Evolutionary conservation across 2,113 vertebrate genomes (phyloP), one percentile per base, ranked within the genome.

Genomic region (Festucalex cinctus): DNA sequence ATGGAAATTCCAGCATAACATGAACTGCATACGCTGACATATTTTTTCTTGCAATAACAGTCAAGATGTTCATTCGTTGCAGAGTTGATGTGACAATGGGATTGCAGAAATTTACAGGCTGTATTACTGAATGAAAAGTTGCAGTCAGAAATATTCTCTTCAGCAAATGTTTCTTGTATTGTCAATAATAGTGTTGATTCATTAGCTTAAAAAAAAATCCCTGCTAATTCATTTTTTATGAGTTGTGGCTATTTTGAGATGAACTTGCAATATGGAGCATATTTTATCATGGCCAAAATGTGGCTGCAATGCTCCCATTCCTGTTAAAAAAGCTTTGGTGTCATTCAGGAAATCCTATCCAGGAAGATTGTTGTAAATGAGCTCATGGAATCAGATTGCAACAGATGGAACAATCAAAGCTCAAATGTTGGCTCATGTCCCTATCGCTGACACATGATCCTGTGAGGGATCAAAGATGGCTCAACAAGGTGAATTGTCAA

Each of bases 381-480:
- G 69, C 44, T 44, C 12, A 48, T 73, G 85, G 81, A 85, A 77
- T 86, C 80, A 48, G 69, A 80, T 86, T 80, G 61, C 79, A 28
- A 24, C 22, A 13, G 66, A 68, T 75, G 73, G 80, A 81, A 86
- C 71, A 84, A 85, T 86, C 74, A 83, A 78, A 80, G 73, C 48
- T 76, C 78, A 75, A 76, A 74, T 68, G 67, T 65, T 80, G 84
- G 82, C 76, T 75, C 65, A 36, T 49, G 54, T 71, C 66, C 53
- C 66, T 32, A 64, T 79, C 53, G n/a, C 46, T 68, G 78, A 80
- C 71, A 80, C 61, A 60, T 68, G 72, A 66, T 79, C 74, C 74
- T 36, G 59, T 17, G 4, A 57, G 56, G 65, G 63, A 82, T 82
- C 78, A 81, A 73, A 81, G 74, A 24, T 24, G 63, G 37, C 71